Base-by-base conservation (phyloP, 37 sponge, comb jelly and placozoan genomes). In the Theonella swinhoei region DNA sequence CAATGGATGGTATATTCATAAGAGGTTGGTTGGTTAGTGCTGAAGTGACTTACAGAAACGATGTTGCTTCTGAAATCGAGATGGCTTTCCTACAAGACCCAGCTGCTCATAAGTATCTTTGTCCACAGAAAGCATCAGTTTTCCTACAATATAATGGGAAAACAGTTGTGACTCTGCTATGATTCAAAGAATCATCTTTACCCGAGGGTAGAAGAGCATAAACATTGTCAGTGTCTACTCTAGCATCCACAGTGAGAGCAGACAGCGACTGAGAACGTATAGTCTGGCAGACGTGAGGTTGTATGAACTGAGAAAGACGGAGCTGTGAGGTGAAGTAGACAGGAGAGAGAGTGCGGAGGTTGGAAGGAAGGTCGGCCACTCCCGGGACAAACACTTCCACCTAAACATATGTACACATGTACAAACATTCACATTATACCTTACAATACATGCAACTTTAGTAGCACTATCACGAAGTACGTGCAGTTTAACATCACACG, bases 21-120 rank as follows among this genome's bases (percentile, higher is more conserved):
- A 26, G 19, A 65, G 30, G 66, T 26, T 65, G n/a, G 24, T 29
- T 5, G 19, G 5, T 8, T 65, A 20, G 25, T 23, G 66, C 29
- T 24, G n/a, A 29, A 23, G 7, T 58, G 9, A 70, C 80, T 73
- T 32, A 91, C 92, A 11, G 62, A 62, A 79, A 22, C 74, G 79
- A n/a, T 81, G 62, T 26, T 36, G 17, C 43, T 78, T 74, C 43
- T 79, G 54, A 59, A 69, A 88, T 14, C 67, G 33, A n/a, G 93
- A 93, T 0, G 82, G 70, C 31, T 30, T 82, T 36, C 94, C 91
- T 3, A 77, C 84, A 28, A 93, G 71, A 23, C 94, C 94, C 39
- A 93, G 68, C 59, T 85, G 79, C 70, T 90, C 83, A 67, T 83
- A 87, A 0, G 87, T 67, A 26, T 93, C 94, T 62, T 93, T 93